Evolutionary conservation across 2,113 vertebrate species (phyloP), one percentile per base, ranked within the genome.

Genomic region (Syngnathoides biaculeatus): DNA sequence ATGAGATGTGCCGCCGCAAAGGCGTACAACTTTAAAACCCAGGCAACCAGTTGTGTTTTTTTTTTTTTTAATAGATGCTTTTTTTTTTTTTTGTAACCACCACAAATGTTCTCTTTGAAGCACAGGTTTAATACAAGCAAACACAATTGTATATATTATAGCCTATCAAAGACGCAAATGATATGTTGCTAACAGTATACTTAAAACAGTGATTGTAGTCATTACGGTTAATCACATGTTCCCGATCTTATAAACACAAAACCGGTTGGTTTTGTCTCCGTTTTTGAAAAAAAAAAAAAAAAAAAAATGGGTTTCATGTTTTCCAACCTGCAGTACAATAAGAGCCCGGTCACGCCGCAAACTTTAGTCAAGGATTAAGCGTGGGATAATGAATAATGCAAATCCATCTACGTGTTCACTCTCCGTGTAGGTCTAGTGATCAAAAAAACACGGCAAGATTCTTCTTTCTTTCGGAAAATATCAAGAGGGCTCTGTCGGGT

Each of bases 1-100:
- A 91, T 90, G 85, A 76, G 78, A 86, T 77, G 67, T 72, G 70
- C 84, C 86, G 57, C 72, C 35, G 4, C 20, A n/a, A 24, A 22
- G n/a, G 50, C 22, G 50, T 1, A 19, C 8, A 35, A 39, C 35
- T 40, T 60, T 74, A 47, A 24, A 30, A 64, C 9, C 64, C 68
- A 30, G 43, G 78, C 77, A 59, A 71, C 39, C 20, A 69, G 7
- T 63, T 66, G 45, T 75, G 61, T 64, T 47, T 39, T 12, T n/a
- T n/a, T n/a, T n/a, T 15, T 24, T 13, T 1, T 12, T 42, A 24
- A 24, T n/a, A n/a, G n/a, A n/a, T n/a, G n/a, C n/a, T n/a, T n/a
- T n/a, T n/a, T n/a, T n/a, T n/a, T n/a, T n/a, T n/a, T 15, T 24
- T 13, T 1, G n/a, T 42, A 24, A 24, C 43, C 39, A 62, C 42